phyloP scores from a whole-genome alignment of 2,797 vertebrate genomes.

The Enteromius unitaeniatus region DNA sequence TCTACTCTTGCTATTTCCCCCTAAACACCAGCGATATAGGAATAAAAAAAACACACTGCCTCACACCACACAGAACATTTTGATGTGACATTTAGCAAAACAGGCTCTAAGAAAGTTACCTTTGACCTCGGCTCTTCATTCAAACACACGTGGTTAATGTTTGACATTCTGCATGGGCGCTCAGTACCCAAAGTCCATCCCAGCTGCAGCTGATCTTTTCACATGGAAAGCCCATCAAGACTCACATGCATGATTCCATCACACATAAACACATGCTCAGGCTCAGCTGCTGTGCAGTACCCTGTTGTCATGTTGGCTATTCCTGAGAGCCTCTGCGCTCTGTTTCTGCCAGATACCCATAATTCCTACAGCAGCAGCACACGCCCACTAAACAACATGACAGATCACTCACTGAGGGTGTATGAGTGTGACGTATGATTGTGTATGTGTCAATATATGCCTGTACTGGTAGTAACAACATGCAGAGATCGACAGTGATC shows the following conservation, averaged over 20 bases:
- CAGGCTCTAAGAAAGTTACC: constrained; percentile 3
- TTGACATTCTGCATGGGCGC: constrained; percentile 37
- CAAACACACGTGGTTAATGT: constrained; percentile 33
- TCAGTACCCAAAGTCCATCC: constrained; percentile 32
- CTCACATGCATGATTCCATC: constrained; percentile 48
- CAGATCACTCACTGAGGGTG: constrained; percentile 46
- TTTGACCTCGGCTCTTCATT: constrained; percentile 26
- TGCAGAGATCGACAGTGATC: background rate
- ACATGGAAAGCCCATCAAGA: constrained; percentile 37
- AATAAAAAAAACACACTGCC: constrained; percentile 9
- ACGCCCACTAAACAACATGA: constrained; percentile 42
- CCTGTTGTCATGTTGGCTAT: constrained; percentile 58
- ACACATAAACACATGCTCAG: constrained; percentile 56
- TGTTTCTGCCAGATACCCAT: constrained; percentile 67
- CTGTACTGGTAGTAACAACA: background rate
- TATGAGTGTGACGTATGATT: background rate
- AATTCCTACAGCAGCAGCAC: constrained; percentile 41
- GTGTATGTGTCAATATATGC: background rate
- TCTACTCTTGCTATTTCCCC: background rate
- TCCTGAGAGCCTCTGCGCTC: constrained; percentile 55
- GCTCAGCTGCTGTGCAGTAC: constrained; percentile 56
- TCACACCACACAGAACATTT: constrained; percentile 20
- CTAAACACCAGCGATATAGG: background rate
- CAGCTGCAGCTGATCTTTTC: constrained; percentile 39
- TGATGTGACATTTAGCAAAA: constrained; percentile 46